phyloP scores from a whole-genome alignment of 2,797 vertebrate genomes.

The Anomalospiza imberbis region DNA sequence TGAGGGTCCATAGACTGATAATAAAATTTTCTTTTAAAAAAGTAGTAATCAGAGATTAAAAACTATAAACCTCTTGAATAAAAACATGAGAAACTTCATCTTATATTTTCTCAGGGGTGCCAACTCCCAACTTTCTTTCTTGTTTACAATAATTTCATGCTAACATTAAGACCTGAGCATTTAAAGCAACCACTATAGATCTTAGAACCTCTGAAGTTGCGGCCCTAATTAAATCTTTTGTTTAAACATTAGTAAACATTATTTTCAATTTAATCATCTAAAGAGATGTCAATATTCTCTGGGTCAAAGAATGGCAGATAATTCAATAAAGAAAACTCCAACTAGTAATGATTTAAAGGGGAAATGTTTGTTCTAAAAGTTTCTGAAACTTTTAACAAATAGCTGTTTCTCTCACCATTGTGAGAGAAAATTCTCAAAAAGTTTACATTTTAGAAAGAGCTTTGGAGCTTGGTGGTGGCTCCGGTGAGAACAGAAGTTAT shows the following conservation, averaged over 20 bases:
- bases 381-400: not conserved
- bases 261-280: not conserved
- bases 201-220: not conserved
- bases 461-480: not conserved
- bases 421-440: not conserved
- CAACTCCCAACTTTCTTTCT: not conserved
- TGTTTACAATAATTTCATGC: not conserved
- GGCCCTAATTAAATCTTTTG: not conserved
- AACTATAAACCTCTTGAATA: rapidly evolving
- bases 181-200: not conserved
- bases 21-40: not conserved
- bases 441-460: not conserved
- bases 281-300: not conserved
- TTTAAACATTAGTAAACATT: not conserved
- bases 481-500: not conserved
- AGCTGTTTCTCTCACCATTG: not conserved
- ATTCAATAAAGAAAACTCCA: not conserved
- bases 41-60: not conserved
- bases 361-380: not conserved
- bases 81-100: not conserved
- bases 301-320: not conserved
- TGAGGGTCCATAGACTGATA: not conserved
- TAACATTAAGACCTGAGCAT: not conserved
- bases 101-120: not conserved
- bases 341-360: not conserved